Evolutionary conservation across 1,140 invertebrate genomes (phyloP).

Genomic region (Caenorhabditis briggsae): DNA sequence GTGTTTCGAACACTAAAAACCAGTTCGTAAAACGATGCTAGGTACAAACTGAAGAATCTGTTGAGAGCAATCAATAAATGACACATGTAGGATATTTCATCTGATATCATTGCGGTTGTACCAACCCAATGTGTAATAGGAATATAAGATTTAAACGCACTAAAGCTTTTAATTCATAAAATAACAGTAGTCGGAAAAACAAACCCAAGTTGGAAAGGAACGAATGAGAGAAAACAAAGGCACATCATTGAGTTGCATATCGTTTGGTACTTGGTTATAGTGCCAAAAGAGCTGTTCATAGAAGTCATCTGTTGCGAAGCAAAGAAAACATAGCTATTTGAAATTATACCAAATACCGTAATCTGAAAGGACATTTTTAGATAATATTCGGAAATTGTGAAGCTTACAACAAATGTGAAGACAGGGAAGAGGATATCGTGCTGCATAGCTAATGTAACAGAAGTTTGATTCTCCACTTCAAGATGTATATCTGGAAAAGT

Average conservation of each 20-base stretch:
- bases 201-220: neutral
- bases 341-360: neutral
- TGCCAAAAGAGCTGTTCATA: slow-evolving; percentile 22
- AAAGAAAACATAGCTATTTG: neutral
- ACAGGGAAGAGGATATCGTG: no score
- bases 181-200: no score
- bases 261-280: neutral
- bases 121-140: neutral
- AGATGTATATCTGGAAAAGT: no score
- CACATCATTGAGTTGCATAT: neutral
- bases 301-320: neutral
- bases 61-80: slow-evolving; percentile 5
- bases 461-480: no score
- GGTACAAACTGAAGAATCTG: neutral
- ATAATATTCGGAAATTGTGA: no score
- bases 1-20: neutral
- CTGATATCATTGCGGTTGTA: neutral
- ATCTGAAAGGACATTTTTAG: neutral
- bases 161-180: no score
- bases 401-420: no score
- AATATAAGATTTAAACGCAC: no score
- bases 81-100: neutral
- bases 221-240: neutral
- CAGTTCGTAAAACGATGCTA: neutral
- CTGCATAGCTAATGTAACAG: no score